Percentiles rank a stretch among this genome's conserved stretches.
These are phyloP conservation scores for Drosophila barbarae DNA, from an alignment of 2,888 invertebrate species.

Conservation along the genomic window DNA sequence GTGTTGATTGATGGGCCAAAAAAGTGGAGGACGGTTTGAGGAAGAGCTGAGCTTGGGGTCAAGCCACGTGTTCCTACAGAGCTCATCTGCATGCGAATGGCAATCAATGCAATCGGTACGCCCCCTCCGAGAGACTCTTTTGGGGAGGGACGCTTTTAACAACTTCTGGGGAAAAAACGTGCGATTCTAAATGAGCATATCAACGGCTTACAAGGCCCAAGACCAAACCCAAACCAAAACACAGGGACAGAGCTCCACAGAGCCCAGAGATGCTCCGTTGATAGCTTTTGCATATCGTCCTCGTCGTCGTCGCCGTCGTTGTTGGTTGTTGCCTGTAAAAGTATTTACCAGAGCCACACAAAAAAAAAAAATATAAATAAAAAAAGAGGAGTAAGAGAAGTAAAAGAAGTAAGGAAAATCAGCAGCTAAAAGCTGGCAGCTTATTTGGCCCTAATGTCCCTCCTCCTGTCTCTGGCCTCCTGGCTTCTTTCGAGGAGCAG, in stretches of 20 bases:
- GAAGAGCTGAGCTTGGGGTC: conserved; percentile 48
- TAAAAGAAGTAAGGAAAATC: conserved; percentile 33
- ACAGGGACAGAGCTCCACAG: conserved; percentile 40
- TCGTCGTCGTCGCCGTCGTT: conserved; percentile 56
- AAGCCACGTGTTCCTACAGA: conserved; percentile 40
- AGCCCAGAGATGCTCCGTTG: conserved; percentile 69
- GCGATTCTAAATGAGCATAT: conserved; percentile 75
- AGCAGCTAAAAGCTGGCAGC: conserved; percentile 54
- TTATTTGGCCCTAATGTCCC: conserved; percentile 72
- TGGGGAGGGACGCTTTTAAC: conserved; percentile 49
- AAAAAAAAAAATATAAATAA: neutral
- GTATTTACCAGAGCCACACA: conserved; percentile 61
- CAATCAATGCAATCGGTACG: conserved; percentile 43
- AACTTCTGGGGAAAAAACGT: conserved; percentile 75
- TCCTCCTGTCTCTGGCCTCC: conserved; percentile 18
- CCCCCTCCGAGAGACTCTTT: conserved; percentile 15
- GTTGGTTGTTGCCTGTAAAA: conserved; percentile 47
- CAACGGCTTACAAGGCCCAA: conserved; percentile 68
- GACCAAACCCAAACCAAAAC: conserved; percentile 29
- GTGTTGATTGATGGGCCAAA: conserved; percentile 67
- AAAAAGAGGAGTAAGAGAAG: conserved; percentile 7
- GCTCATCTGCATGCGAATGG: conserved; percentile 49
- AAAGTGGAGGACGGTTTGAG: conserved; percentile 39
- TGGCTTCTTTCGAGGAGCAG: conserved; percentile 1
- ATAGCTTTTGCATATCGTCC: conserved; percentile 74